Evolutionary conservation across 2,113 vertebrate genomes (phyloP).

Genomic region (Albula goreensis): DNA sequence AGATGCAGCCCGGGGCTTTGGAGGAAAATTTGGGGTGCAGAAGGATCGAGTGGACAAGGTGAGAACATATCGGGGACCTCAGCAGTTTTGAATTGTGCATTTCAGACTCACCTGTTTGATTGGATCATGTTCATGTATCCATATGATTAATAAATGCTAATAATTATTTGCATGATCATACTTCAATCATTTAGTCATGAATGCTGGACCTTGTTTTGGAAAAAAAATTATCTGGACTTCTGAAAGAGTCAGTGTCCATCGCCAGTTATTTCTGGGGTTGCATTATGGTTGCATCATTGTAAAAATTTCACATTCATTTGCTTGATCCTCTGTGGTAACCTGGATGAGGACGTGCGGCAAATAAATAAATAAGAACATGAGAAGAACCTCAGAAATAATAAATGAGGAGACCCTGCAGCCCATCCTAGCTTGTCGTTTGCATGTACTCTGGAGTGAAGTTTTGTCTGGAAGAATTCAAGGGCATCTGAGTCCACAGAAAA

Average conservation of each 20-base stretch:
- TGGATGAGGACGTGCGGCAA: not conserved
- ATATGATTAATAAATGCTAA: too few species aligned
- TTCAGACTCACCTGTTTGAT: not conserved
- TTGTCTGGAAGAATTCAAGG: not conserved
- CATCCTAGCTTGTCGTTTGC: not conserved
- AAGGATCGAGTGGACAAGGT: constrained; percentile 90
- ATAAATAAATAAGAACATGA: not conserved
- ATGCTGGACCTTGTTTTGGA: too few species aligned
- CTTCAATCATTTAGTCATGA: too few species aligned
- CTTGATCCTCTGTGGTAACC: not conserved
- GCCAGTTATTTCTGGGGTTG: not conserved
- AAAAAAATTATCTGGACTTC: too few species aligned
- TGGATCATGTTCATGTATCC: not conserved
- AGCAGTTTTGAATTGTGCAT: not conserved
- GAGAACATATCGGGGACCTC: constrained; percentile 31
- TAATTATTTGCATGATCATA: too few species aligned
- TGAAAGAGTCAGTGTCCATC: not conserved
- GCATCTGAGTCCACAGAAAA: not conserved
- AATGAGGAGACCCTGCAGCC: not conserved
- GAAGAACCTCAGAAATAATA: not conserved
- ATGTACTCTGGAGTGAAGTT: not conserved
- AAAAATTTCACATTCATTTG: too few species aligned
- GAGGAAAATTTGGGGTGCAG: constrained; percentile 90
- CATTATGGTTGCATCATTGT: too few species aligned
- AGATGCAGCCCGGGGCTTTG: constrained; percentile 86